Percentiles rank a stretch among this genome's conserved stretches.
These are phyloP conservation scores for Caenorhabditis zanzibari DNA, from an alignment of 2,888 invertebrate genomes.

Conservation along the genomic window DNA sequence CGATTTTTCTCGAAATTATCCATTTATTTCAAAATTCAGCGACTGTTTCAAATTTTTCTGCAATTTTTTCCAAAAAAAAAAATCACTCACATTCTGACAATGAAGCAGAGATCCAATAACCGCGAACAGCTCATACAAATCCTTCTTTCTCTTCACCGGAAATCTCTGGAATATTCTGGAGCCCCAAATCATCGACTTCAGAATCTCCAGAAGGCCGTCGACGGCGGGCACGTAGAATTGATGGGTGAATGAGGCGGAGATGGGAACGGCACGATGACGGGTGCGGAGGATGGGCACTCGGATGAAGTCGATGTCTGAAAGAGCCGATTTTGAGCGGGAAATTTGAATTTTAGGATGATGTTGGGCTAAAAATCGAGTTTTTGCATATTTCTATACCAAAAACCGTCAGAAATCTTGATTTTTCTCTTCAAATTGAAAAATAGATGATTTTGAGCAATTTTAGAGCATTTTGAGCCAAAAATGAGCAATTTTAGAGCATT, in stretches of 20 bases:
- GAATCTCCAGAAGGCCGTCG: neutral
- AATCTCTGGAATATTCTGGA: neutral
- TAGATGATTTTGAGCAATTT: neutral
- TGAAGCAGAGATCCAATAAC: neutral
- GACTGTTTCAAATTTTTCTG: too few species aligned
- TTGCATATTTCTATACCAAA: too few species aligned
- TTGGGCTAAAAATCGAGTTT: too few species aligned
- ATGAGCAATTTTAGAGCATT: too few species aligned
- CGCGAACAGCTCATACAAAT: neutral
- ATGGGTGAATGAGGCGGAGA: neutral
- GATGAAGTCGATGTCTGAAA: neutral
- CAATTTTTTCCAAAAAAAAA: neutral
- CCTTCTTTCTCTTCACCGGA: neutral
- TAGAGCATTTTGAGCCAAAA: too few species aligned
- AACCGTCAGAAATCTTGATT: too few species aligned
- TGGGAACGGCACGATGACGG: neutral
- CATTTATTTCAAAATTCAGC: too few species aligned
- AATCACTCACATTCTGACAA: neutral
- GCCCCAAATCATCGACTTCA: neutral
- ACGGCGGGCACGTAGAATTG: constrained; percentile 6
- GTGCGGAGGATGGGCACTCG: neutral
- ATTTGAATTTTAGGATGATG: too few species aligned
- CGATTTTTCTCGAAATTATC: too few species aligned
- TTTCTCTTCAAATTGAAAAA: too few species aligned
- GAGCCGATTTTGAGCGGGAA: too few species aligned